A percentile compares a stretch with the other conserved stretches of the same genome.
phyloP scores from a whole-genome alignment of 2,888 invertebrate species.

The Coelopa pilipes region DNA sequence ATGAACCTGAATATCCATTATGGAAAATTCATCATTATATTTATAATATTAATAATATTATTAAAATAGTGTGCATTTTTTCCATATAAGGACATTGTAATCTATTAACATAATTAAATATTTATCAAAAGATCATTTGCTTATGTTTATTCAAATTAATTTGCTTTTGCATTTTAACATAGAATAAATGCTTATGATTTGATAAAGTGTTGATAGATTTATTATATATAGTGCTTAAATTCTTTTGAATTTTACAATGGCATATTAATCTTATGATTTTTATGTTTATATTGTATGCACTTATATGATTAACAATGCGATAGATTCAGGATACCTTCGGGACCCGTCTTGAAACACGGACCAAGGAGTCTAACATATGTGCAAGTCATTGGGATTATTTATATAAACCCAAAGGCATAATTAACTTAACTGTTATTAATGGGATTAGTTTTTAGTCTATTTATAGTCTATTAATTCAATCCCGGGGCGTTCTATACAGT shows the following conservation, averaged over 20 bases:
- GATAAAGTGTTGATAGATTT: slow-evolving; percentile 47
- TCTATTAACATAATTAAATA: slow-evolving; percentile 65
- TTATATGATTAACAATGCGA: slow-evolving; percentile 61
- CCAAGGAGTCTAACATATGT: slow-evolving; percentile 79
- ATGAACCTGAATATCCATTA: slow-evolving; percentile 70
- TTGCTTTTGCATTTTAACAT: slow-evolving; percentile 43
- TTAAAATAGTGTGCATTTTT: slow-evolving; percentile 64
- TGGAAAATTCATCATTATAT: slow-evolving; percentile 62
- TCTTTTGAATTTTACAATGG: slow-evolving; percentile 44
- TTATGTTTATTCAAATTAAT: slow-evolving; percentile 45
- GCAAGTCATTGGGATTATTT: slow-evolving; percentile 73
- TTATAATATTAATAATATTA: slow-evolving; percentile 47
- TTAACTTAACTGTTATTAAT: slow-evolving; percentile 67
- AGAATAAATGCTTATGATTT: slow-evolving; percentile 47
- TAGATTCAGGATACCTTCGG: slow-evolving; percentile 69
- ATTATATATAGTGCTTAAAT: slow-evolving; percentile 45
- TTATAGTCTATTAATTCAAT: slow-evolving; percentile 45
- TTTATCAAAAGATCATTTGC: slow-evolving; percentile 46
- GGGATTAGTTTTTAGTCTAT: slow-evolving; percentile 45
- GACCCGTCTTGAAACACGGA: slow-evolving; percentile 84
- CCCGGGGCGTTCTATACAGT: slow-evolving; percentile 55
- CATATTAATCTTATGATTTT: slow-evolving; percentile 43
- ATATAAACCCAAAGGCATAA: slow-evolving; percentile 73
- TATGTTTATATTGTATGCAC: slow-evolving; percentile 42
- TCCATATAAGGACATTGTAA: slow-evolving; percentile 70